Percentiles rank a stretch among this genome's conserved stretches.
Conservation (phyloP, 2,113 vertebrate species). For the Ptyas mucosa region DNA sequence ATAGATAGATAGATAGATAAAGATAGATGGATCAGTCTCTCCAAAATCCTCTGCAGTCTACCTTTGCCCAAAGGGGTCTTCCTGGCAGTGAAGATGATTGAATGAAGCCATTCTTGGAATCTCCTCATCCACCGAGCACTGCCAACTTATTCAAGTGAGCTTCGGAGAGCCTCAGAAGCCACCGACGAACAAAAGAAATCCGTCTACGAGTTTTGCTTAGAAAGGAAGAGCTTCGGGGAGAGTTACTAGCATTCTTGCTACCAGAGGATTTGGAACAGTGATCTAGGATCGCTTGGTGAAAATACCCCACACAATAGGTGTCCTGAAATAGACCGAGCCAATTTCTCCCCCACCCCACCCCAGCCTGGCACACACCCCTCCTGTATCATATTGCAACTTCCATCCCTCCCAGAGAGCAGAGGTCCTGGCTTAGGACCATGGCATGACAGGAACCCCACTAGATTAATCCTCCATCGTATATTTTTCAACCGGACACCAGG, state of each 20-base stretch:
- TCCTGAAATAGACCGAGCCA: background rate
- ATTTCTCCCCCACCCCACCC: fast-evolving
- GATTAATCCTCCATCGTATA: background rate
- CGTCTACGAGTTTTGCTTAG: background rate
- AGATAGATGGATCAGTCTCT: background rate
- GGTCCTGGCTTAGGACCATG: background rate
- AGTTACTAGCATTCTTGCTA: background rate
- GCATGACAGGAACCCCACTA: background rate
- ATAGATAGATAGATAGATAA: too few relatives aligned
- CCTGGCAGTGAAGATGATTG: background rate
- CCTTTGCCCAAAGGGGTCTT: background rate
- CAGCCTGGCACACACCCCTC: background rate
- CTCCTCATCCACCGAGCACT: background rate
- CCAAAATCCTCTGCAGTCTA: background rate
- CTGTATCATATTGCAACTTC: background rate
- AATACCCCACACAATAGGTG: background rate
- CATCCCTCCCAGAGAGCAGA: background rate
- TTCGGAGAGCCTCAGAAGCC: background rate
- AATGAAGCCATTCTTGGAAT: background rate
- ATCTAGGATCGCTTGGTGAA: background rate
- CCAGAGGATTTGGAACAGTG: background rate
- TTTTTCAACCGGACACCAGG: background rate
- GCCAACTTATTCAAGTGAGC: background rate
- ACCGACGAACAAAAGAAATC: background rate
- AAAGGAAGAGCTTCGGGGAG: background rate